Evolutionary conservation across 2,113 vertebrate species (phyloP), one percentile per base, ranked within the genome.

Genomic region (Oenanthe melanoleuca): DNA sequence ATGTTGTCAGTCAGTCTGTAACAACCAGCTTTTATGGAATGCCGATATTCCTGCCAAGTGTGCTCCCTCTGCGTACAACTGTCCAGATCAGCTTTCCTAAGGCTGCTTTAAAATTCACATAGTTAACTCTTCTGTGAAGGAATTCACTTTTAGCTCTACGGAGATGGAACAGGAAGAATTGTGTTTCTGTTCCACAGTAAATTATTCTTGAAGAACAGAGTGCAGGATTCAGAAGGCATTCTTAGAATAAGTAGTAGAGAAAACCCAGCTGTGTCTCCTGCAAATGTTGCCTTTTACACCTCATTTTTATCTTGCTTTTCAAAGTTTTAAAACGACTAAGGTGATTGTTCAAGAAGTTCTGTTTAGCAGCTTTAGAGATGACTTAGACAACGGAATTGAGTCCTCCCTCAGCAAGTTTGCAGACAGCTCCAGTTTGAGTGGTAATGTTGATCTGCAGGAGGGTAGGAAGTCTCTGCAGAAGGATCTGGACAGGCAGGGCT

Each of bases 11-110:
- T 91, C 86, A 75, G 63, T 89, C 20, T 82, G 71, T 77, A 77
- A 80, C 70, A 88, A 82, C 38, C 73, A 82, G 84, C 80, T 91
- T 93, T 89, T 82, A 72, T 59, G 89, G 93, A 94, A 92, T 93
- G 86, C 42, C 0, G 1, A 6, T 81, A 65, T 23, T 95, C 79
- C 60, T 92, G 91, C 93, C 85, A 87, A 94, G 55, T 81, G 42
- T 80, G 40, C 37, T 95, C 6, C 23, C 87, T 86, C 65, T 88
- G 40, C 42, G 52, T 79, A 15, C 38, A 80, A 6, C 55, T 75
- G 29, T 80, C 84, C 38, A 44, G 73, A 79, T 85, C 91, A 70
- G 50, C 74, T 89, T 95, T 95, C 89, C 59, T 73, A 55, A 88
- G 38, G 42, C 87, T 88, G 38, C 84, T 87, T 89, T 84, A 70